A percentile compares a stretch with the other conserved stretches of the same genome.
Evolutionary conservation across 2,797 vertebrate species (phyloP).

Genomic region (Denticeps clupeoides): DNA sequence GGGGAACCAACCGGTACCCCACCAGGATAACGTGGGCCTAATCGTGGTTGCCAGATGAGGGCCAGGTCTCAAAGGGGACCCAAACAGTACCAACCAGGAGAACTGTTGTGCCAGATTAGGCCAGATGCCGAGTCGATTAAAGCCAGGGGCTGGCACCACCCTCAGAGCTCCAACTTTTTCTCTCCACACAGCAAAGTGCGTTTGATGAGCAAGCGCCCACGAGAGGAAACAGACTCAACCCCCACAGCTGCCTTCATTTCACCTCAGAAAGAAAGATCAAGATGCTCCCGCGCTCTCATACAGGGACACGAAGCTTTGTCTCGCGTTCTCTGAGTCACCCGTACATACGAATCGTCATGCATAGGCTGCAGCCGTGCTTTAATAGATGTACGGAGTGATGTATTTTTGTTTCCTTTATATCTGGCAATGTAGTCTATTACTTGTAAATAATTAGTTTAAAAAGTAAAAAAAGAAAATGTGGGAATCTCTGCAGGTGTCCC

Average conservation of each 20-base stretch:
- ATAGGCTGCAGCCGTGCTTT: too few relatives aligned
- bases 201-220: conserved; percentile 60
- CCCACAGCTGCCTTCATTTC: conserved; percentile 49
- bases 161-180: conserved; percentile 25
- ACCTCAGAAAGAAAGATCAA: conserved; percentile 27
- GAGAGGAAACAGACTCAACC: conserved; percentile 57
- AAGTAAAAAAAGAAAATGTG: conserved; percentile 7
- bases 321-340: not conserved
- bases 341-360: not conserved
- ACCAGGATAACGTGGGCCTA: too few relatives aligned
- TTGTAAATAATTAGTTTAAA: too few relatives aligned
- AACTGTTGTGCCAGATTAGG: too few relatives aligned
- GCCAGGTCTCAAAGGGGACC: too few relatives aligned
- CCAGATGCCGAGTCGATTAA: conserved; percentile 53
- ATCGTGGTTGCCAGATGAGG: too few relatives aligned
- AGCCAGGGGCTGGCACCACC: conserved; percentile 49
- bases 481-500: conserved; percentile 22
- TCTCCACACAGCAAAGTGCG: conserved; percentile 43
- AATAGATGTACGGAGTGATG: too few relatives aligned
- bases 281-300: conserved; percentile 13
- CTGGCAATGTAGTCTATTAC: too few relatives aligned
- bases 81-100: too few relatives aligned
- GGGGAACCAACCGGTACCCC: too few relatives aligned
- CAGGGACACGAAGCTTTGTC: too few relatives aligned
- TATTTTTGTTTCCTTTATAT: too few relatives aligned